Evolutionary conservation across 2,113 vertebrate genomes (phyloP), one percentile per base, ranked within the genome.

Genomic region (Ammospiza caudacuta): DNA sequence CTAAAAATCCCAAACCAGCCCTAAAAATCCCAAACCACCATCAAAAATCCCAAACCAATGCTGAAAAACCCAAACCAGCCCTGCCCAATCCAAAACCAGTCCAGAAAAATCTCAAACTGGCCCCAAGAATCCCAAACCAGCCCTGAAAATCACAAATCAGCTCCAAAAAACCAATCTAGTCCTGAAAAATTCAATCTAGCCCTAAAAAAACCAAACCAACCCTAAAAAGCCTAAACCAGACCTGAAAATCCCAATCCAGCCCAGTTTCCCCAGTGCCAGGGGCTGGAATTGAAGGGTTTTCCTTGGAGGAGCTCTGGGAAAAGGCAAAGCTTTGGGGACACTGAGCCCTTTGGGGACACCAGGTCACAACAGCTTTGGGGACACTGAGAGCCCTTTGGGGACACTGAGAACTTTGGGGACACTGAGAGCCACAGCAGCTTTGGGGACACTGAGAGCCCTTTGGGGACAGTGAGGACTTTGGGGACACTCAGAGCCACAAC

Each of bases 111-210:
- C 5, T 22, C 43, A 35, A 47, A 19, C 1, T 39, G 39, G 39
- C 39, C 39, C 39, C 39, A 11, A 39, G 39, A 39, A 39, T 39
- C 39, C 39, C 6, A 43, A 18, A 44, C n/a, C 5, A 6, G 27
- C 9, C 7, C 13, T 3, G 3, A 61, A 61, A 39, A 25, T 6
- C 10, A 6, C 19, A 29, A 43, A 15, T 1, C 12, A 18, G 39
- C 11, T 4, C 37, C 0, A 0, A 20, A 43, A 43, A n/a, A 4
- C 7, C 22, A 57, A 20, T 10, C 4, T 9, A 11, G 2, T 1
- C 14, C 33, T 1, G 1, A 46, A 74, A 74, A 28, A 1, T 1
- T 6, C 18, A 27, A 57, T 8, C 2, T 6, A 13, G 51, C 11
- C 15, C 37, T 39, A 39, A 39, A 39, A 39, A 39, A 11, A 12